Evolutionary conservation across 2,888 invertebrate genomes (phyloP).

Genomic region (Leucania comma): DNA sequence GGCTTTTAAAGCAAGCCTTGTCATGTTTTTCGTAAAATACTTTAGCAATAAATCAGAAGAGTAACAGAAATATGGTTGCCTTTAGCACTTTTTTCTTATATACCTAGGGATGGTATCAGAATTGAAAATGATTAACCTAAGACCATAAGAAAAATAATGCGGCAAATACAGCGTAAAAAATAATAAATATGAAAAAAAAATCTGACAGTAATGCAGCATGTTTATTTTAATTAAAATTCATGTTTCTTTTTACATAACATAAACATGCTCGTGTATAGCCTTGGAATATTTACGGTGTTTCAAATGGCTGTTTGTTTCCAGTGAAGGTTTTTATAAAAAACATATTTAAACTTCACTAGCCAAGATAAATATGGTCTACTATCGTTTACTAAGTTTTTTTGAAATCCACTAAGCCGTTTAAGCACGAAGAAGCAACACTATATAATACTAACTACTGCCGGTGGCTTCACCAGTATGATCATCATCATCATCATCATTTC

Average conservation of each 20-base stretch:
- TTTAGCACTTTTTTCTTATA: background rate
- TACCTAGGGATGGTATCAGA: no score
- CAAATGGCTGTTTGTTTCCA: background rate
- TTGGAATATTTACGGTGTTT: constrained; percentile 5
- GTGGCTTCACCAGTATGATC: no score
- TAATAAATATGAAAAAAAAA: background rate
- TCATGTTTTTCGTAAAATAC: constrained; percentile 6
- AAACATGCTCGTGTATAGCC: background rate
- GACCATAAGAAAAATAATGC: no score
- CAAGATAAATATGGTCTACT: no score
- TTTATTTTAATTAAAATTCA: background rate
- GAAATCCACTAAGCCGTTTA: no score
- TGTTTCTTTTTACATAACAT: background rate
- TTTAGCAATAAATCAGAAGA: background rate
- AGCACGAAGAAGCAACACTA: no score
- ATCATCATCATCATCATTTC: no score
- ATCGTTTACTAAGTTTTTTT: no score
- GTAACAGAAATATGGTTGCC: background rate
- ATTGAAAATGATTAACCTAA: no score
- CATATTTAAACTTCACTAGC: no score
- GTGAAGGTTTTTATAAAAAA: no score
- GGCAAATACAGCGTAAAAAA: background rate
- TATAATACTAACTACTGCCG: no score
- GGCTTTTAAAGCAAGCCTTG: constrained; percentile 17
- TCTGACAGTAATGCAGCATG: background rate